Percentiles rank a stretch among this genome's conserved stretches.
phyloP scores from a whole-genome alignment of 2,113 vertebrate species.

The Muscicapa adusta region DNA sequence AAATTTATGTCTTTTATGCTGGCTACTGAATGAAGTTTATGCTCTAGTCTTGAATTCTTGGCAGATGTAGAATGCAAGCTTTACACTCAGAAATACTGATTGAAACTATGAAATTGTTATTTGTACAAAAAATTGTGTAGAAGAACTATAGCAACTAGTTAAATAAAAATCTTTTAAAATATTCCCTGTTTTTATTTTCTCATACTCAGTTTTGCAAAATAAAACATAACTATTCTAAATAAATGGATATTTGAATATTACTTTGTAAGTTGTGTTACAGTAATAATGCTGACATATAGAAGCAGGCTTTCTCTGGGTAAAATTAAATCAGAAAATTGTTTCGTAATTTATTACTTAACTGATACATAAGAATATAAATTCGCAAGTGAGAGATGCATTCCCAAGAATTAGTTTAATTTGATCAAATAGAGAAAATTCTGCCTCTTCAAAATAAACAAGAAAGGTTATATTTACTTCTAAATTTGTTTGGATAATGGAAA shows the following conservation, averaged over 20 bases:
- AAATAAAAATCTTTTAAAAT: background rate
- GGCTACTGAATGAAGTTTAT: background rate
- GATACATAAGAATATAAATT: background rate
- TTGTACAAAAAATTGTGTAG: background rate
- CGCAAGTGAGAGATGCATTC: background rate
- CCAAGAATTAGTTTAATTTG: background rate
- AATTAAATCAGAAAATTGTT: background rate
- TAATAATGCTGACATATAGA: background rate
- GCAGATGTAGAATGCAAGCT: background rate
- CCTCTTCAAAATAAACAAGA: background rate
- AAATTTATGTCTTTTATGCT: background rate
- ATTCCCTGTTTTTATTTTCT: background rate
- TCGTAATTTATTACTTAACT: background rate
- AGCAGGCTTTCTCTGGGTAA: background rate
- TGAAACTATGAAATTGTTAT: conserved; percentile 21
- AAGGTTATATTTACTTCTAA: background rate
- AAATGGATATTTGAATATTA: background rate
- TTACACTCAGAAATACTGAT: conserved; percentile 32
- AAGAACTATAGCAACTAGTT: background rate
- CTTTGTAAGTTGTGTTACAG: background rate
- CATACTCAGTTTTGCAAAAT: background rate
- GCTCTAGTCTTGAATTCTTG: conserved; percentile 3
- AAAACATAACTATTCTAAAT: background rate
- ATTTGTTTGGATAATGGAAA: background rate
- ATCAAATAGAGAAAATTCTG: background rate